Conservation (phyloP, 2,888 invertebrate genomes). For the Nebria salina region DNA sequence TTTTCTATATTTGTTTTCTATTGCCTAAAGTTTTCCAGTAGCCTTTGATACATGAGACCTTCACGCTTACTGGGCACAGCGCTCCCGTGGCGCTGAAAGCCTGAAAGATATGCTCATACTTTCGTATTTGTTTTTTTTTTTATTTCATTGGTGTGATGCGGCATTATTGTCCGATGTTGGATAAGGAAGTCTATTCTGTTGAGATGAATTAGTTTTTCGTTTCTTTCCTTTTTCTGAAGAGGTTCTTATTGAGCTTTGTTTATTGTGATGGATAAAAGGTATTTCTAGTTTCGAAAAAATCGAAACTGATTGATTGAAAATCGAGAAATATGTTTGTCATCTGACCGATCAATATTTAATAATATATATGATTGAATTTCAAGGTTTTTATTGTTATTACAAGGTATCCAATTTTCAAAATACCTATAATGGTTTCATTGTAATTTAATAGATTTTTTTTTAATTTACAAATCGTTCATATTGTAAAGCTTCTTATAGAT, state of each 20-base stretch:
- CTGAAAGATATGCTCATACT: neutral
- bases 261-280: neutral
- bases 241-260: neutral
- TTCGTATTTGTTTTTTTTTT: neutral
- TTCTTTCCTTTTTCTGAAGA: too few species aligned
- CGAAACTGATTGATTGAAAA: neutral
- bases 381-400: too few species aligned
- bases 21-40: neutral
- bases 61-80: neutral
- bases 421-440: too few species aligned
- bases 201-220: neutral
- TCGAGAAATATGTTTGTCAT: too few species aligned
- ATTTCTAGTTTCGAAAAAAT: slow-evolving; percentile 2
- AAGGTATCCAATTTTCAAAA: too few species aligned
- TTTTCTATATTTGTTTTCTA: neutral
- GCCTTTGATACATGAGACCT: neutral
- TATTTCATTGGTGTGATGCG: neutral
- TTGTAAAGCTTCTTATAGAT: too few species aligned
- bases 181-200: neutral
- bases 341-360: too few species aligned
- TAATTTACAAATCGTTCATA: too few species aligned
- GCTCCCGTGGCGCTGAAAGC: neutral
- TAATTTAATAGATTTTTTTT: too few species aligned
- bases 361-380: too few species aligned
- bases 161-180: neutral